Conservation (phyloP, 1,140 invertebrate species). For the Ceratina japonica region DNA sequence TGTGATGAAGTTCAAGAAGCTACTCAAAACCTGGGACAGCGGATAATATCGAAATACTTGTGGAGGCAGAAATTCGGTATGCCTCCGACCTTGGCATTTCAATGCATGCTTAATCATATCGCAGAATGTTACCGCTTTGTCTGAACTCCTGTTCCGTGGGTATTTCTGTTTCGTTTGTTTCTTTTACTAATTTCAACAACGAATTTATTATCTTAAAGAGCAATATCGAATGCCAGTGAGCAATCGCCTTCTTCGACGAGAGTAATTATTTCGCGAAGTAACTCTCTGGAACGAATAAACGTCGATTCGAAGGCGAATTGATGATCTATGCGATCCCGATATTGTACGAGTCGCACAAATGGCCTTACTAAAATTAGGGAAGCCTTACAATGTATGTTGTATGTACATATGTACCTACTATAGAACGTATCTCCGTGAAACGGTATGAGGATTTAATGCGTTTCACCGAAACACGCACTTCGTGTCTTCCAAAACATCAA, state of each 20-base stretch:
- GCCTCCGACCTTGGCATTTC: conserved; percentile 73
- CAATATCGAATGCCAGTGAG: conserved; percentile 21
- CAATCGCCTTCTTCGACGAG: neutral
- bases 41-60: conserved; percentile 73
- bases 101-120: conserved; percentile 77
- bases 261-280: neutral
- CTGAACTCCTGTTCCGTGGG: conserved; percentile 49
- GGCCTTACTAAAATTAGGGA: conserved; percentile 45
- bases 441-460: conserved; percentile 7
- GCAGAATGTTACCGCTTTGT: conserved; percentile 75
- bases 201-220: conserved; percentile 2
- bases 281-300: neutral
- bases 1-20: conserved; percentile 78
- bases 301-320: neutral
- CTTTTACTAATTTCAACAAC: neutral
- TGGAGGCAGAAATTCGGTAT: conserved; percentile 76
- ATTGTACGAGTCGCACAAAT: conserved; percentile 41
- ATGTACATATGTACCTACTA: conserved; percentile 20
- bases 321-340: conserved; percentile 13
- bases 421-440: conserved; percentile 30
- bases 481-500: conserved; percentile 58
- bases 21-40: conserved; percentile 65
- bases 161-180: neutral
- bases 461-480: conserved; percentile 43
- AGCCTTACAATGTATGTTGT: conserved; percentile 5